These are phyloP conservation scores for Popillia japonica DNA, from an alignment of 1,140 invertebrate species.

Conservation along the genomic window DNA sequence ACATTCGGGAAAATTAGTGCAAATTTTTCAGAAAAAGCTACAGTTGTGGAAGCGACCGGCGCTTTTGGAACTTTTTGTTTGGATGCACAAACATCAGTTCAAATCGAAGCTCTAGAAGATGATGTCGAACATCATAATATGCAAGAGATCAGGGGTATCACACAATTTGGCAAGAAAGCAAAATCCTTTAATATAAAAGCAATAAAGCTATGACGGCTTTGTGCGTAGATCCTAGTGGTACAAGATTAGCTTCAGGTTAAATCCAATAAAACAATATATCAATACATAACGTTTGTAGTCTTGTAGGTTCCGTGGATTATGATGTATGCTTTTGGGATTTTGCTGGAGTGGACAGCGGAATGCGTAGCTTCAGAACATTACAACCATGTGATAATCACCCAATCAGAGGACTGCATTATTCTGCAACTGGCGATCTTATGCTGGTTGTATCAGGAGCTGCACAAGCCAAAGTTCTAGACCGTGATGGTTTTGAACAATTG, in stretches of 20 bases:
- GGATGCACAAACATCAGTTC: constrained; percentile 47
- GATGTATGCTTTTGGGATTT: constrained; percentile 98
- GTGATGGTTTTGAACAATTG: constrained; percentile 94
- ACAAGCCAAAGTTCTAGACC: constrained; percentile 93
- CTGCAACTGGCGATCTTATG: constrained; percentile 92
- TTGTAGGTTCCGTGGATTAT: constrained; percentile 87
- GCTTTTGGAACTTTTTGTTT: constrained; percentile 49
- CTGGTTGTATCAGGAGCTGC: constrained; percentile 91
- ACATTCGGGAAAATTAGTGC: constrained; percentile 69
- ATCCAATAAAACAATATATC: no score
- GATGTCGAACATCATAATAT: constrained; percentile 73
- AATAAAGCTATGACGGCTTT: constrained; percentile 86
- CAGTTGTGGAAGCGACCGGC: constrained; percentile 47
- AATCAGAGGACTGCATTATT: constrained; percentile 90
- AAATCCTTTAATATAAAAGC: constrained; percentile 76
- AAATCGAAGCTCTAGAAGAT: constrained; percentile 73
- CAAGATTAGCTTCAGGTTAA: constrained; percentile 79
- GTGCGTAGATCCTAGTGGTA: constrained; percentile 90
- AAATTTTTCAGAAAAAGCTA: constrained; percentile 59
- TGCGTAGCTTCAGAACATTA: constrained; percentile 90
- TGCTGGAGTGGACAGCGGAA: constrained; percentile 93
- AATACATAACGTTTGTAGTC: neutral
- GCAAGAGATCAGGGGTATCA: constrained; percentile 77
- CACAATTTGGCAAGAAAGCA: constrained; percentile 80
- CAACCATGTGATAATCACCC: constrained; percentile 96